Conservation (phyloP, 2,888 invertebrate species). For the Cryptus viduatorius region DNA sequence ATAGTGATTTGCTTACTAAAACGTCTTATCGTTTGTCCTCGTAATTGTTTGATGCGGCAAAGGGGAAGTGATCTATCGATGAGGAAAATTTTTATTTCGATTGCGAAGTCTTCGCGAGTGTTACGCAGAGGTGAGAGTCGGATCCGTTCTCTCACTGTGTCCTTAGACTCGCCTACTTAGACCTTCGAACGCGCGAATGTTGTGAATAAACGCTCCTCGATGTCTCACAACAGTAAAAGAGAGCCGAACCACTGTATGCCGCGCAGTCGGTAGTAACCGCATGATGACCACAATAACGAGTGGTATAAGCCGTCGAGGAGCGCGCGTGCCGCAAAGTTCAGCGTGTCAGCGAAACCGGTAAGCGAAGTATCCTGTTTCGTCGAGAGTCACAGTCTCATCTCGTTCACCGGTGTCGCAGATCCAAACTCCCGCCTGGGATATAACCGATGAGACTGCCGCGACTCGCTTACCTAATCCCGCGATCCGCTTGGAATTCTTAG, state of each 20-base stretch:
- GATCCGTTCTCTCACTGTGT: conserved; percentile 6
- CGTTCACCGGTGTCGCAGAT: conserved; percentile 38
- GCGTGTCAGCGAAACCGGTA: conserved; percentile 71
- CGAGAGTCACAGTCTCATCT: conserved; percentile 42
- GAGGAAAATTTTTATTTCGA: no score
- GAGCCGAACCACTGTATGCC: background rate
- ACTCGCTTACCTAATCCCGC: conserved; percentile 40
- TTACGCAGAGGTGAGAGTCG: background rate
- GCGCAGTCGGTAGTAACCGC: background rate
- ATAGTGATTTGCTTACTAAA: no score
- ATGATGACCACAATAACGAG: conserved; percentile 44
- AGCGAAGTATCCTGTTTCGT: conserved; percentile 68
- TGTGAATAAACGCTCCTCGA: background rate
- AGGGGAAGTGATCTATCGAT: background rate
- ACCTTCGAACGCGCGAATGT: conserved; percentile 55
- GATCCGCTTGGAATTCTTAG: conserved; percentile 49
- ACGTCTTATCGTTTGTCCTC: background rate
- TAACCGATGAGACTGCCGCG: background rate
- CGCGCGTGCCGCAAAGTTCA: conserved; percentile 68
- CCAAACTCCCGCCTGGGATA: conserved; percentile 7
- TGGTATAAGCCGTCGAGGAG: conserved; percentile 27
- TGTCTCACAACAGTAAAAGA: conserved; percentile 14
- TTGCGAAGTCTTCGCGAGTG: no score
- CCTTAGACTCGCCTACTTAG: conserved; percentile 57
- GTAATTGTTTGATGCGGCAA: conserved; percentile 5